Percentiles rank a stretch among this genome's conserved stretches.
Conservation (phyloP, 1,140 invertebrate species). For the Notospermus geniculatus region DNA sequence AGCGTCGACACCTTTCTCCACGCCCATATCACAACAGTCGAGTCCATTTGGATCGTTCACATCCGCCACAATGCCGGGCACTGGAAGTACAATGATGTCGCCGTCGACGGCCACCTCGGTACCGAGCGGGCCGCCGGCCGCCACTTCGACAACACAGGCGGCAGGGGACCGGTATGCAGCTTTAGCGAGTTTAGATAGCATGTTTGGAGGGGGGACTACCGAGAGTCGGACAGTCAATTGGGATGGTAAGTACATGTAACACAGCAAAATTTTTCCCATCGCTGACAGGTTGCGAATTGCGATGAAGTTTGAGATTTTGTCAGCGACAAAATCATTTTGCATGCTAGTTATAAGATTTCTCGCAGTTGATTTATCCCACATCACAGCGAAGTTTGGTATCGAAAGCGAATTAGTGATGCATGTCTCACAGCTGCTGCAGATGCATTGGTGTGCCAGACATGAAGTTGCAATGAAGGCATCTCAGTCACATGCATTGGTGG, state of each 20-base stretch:
- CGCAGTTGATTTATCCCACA: not conserved
- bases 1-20: slow-evolving; percentile 18
- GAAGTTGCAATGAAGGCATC: too few relatives aligned
- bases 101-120: slow-evolving; percentile 7
- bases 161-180: slow-evolving; percentile 39
- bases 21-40: slow-evolving; percentile 7
- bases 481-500: too few relatives aligned
- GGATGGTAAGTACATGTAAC: slow-evolving; percentile 3
- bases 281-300: not conserved
- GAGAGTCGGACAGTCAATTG: not conserved
- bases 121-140: slow-evolving; percentile 6
- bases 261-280: not conserved
- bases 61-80: not conserved
- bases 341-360: slow-evolving; percentile 15
- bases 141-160: not conserved
- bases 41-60: not conserved
- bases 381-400: not conserved
- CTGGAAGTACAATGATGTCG: not conserved
- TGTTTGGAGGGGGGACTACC: slow-evolving; percentile 18
- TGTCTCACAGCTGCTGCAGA: too few relatives aligned
- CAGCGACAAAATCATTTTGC: not conserved
- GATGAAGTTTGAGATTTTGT: not conserved
- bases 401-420: too few relatives aligned
- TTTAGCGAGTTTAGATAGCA: slow-evolving; percentile 36
- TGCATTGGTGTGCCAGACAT: too few relatives aligned